Evolutionary conservation across 1,140 invertebrate genomes (phyloP).

Genomic region (Dryas iulia): DNA sequence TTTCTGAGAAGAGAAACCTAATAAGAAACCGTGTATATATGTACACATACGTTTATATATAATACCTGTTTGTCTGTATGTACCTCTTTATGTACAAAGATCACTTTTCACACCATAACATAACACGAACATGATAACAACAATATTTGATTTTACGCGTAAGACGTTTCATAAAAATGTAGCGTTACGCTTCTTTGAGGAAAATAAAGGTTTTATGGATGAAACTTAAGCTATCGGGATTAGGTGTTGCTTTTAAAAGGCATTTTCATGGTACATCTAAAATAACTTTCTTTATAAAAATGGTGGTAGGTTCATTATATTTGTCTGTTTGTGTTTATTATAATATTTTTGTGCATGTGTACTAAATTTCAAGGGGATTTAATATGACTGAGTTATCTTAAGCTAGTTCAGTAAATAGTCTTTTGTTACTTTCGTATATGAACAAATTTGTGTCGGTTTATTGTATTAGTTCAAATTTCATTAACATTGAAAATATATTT

Average conservation of each 20-base stretch:
- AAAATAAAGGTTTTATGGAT: conserved; percentile 19
- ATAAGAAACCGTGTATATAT: not conserved
- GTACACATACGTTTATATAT: not conserved
- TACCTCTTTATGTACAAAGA: not conserved
- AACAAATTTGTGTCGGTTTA: too few relatives aligned
- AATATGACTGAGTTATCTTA: too few relatives aligned
- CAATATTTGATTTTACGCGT: conserved; percentile 15
- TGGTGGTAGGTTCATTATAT: not conserved
- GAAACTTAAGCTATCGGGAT: conserved; percentile 11
- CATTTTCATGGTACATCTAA: not conserved
- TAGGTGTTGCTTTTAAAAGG: conserved; percentile 7
- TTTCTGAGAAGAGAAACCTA: not conserved
- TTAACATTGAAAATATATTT: too few relatives aligned
- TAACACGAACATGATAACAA: conserved; percentile 14
- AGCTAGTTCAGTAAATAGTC: too few relatives aligned
- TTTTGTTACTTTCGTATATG: too few relatives aligned
- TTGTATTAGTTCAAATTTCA: too few relatives aligned
- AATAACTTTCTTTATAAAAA: not conserved
- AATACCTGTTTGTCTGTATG: not conserved
- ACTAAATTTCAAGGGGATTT: too few relatives aligned
- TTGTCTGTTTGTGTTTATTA: not conserved
- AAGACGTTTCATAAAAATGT: conserved; percentile 8
- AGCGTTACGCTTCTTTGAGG: conserved; percentile 7
- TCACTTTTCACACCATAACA: conserved; percentile 4
- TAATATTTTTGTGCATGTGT: not conserved